Evolutionary conservation across 2,113 vertebrate species (phyloP).

Genomic region (Onychostruthus taczanowskii): DNA sequence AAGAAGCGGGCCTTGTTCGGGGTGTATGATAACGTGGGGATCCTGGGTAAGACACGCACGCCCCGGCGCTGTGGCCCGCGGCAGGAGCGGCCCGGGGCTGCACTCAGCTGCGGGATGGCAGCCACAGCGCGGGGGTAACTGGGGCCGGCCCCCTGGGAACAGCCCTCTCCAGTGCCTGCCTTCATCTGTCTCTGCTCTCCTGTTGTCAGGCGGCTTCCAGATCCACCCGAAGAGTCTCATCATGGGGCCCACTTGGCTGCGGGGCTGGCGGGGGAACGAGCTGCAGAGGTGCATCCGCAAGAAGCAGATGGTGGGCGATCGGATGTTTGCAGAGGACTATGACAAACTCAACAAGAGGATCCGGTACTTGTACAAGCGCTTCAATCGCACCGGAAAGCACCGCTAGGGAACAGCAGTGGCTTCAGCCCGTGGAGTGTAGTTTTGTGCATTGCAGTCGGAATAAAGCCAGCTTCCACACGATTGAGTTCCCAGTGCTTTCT

Average conservation of each 20-base stretch:
- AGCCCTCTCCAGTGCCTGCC: background rate
- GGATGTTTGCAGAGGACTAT: conserved; percentile 86
- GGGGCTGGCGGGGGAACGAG: conserved; percentile 88
- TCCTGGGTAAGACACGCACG: conserved; percentile 78
- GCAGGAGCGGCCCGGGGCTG: background rate
- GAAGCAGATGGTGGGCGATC: conserved; percentile 85
- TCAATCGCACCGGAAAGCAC: conserved; percentile 86
- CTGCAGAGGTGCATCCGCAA: conserved; percentile 87
- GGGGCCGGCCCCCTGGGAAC: background rate
- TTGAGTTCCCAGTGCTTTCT: background rate
- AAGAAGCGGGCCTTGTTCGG: conserved; percentile 90
- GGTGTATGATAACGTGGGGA: conserved; percentile 93
- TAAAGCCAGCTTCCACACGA: background rate
- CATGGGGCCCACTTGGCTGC: conserved; percentile 85
- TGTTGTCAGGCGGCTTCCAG: conserved; percentile 82
- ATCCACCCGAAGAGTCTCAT: conserved; percentile 88
- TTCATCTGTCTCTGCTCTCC: background rate
- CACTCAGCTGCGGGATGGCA: background rate
- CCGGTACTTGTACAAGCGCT: conserved; percentile 85
- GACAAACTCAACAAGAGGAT: conserved; percentile 89
- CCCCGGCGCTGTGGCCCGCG: background rate
- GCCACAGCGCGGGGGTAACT: accelerated
- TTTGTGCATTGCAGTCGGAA: background rate
- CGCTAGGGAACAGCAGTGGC: conserved; percentile 60
- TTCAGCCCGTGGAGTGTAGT: accelerated